Evolutionary conservation across 2,888 invertebrate species (phyloP), one percentile per base, ranked within the genome.

Genomic region (Tuberolachnus salignus): DNA sequence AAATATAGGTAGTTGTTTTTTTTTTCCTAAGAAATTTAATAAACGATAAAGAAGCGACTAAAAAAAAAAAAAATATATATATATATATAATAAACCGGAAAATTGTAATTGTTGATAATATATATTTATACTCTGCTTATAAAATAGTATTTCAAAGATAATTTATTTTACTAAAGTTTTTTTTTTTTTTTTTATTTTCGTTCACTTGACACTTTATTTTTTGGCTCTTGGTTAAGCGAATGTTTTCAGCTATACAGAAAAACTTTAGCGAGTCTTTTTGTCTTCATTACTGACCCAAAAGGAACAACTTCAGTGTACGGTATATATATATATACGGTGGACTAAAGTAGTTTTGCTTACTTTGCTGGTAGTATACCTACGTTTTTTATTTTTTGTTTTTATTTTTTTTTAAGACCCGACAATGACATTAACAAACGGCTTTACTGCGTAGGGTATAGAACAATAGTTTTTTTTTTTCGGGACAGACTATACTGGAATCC

Each of bases 341-440:
- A 78, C 57, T 59, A 78, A 78, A 78, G 78, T 69, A 69, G 57
- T 78, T 78, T 66, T 69, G 69, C 67, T 69, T 67, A 59, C 26
- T 49, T 74, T 44, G n/a, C 53, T 16, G n/a, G 51, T 42, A 55
- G n/a, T 21, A 44, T 64, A n/a, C 67, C 51, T 23, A 26, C 46
- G 49, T 14, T 49, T 4, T 14, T 49, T 23, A 19, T 49, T 49
- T 51, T 67, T 16, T 49, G 11, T 14, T 49, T 23, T 44, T 49
- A 23, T 51, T 67, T 16, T 51, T 64, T 61, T 69, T 69, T 61
- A 42, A 34, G 55, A 44, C 75, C 55, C 3, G 46, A 66, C 75
- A 67, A 69, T 59, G 78, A 78, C 78, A 78, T 51, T 78, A 78
- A 78, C 59, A 69, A 69, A 78, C 78, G 67, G 49, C 75, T 57